Evolutionary conservation across 2,113 vertebrate genomes (phyloP).

Genomic region (Tachysurus fulvidraco): DNA sequence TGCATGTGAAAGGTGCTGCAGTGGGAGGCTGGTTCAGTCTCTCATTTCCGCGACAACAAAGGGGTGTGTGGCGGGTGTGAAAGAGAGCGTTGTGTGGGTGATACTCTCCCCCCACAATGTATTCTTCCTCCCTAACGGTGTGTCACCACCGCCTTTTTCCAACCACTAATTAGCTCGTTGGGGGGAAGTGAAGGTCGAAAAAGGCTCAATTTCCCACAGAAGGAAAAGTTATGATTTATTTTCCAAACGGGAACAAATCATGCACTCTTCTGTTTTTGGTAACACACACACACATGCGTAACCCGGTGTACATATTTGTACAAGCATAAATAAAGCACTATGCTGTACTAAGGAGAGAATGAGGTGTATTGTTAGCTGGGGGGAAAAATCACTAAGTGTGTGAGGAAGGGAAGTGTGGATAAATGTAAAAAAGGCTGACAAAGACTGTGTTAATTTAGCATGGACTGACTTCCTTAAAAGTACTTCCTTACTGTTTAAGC

Average conservation of each 20-base stretch:
- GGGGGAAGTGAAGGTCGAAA: slow-evolving; percentile 12
- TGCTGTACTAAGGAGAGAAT: neutral
- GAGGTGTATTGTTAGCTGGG: neutral
- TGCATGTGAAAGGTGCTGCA: slow-evolving; percentile 35
- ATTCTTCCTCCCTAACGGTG: no score
- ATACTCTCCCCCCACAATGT: no score
- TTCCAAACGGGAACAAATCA: neutral
- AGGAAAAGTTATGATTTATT: slow-evolving; percentile 20
- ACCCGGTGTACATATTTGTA: neutral
- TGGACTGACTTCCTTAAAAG: no score
- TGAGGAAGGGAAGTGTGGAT: neutral
- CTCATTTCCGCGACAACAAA: slow-evolving; percentile 34
- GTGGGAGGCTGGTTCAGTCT: slow-evolving; percentile 31
- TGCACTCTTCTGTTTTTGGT: neutral
- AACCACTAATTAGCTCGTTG: slow-evolving; percentile 47
- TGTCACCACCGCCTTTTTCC: no score
- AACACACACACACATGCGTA: neutral
- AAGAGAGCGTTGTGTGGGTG: slow-evolving; percentile 29
- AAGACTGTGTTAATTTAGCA: neutral
- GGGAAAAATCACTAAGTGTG: neutral
- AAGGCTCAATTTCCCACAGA: slow-evolving; percentile 38
- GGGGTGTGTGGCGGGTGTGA: no score
- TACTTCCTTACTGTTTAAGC: no score
- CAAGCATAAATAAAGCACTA: neutral
- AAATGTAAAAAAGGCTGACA: no score